Evolutionary conservation across 1,140 invertebrate species (phyloP), one percentile per base, ranked within the genome.

Genomic region (Ceratoteleas bidentatus): DNA sequence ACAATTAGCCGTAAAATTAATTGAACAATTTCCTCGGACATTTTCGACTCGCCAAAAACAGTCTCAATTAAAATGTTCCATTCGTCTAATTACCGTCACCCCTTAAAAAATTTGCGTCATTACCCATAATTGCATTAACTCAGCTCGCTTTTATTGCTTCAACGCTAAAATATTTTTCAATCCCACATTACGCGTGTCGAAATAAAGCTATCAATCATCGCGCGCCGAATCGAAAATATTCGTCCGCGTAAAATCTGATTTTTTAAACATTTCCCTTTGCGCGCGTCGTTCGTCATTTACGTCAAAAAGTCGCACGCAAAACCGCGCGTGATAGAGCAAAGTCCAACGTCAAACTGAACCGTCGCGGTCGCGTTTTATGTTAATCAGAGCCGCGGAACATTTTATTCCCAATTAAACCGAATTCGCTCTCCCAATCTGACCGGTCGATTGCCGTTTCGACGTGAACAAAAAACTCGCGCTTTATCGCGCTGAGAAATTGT

Each of bases 401-500:
- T 8, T 40, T 40, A 40, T 40, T 40, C 10, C 36, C 36, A 40
- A 8, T 40, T 40, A 40, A 40, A 3, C 0, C 36, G 10, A 2
- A 2, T 40, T 40, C 36, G 10, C 10, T 11, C 10, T 6, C 10
- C 36, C 7, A 2, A 9, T 11, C 36, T 6, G 36, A 40, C 36
- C n/a, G 10, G 13, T 57, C 14, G 16, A 40, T 45, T 13, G 10
- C n/a, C n/a, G 3, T 45, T 4, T 10, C 7, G 3, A 3, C 4
- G 43, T 3, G 43, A 45, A 45, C 43, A 13, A 45, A 45, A 45
- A 45, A 45, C 3, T 13, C 3, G n/a, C 4, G 43, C 43, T 45
- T 45, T 6, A 6, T 45, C 43, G 43, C 10, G 13, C 13, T 0
- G 45, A 40, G 52, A 56, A 56, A 56, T 68, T 68, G 38, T 45